These are phyloP conservation scores for Chelidonichthys spinosus DNA, from an alignment of 2,797 vertebrate species.

Conservation along the genomic window DNA sequence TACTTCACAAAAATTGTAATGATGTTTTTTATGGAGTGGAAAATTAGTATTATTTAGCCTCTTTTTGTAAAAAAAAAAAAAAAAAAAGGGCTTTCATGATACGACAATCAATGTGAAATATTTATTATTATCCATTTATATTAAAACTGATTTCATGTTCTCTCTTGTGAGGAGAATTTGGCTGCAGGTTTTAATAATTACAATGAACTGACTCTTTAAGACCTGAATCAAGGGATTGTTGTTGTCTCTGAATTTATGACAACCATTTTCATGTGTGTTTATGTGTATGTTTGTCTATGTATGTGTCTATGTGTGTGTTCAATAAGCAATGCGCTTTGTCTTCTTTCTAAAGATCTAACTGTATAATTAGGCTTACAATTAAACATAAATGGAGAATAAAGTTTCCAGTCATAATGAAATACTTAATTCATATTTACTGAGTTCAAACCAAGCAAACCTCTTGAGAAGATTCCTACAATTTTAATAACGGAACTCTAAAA, in stretches of 20 bases:
- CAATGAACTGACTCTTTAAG: slow-evolving; percentile 57
- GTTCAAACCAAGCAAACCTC: too few relatives aligned
- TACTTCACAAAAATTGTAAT: neutral
- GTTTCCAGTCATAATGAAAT: too few relatives aligned
- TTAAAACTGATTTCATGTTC: neutral
- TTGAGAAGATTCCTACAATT: too few relatives aligned
- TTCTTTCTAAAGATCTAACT: neutral
- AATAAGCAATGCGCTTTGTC: neutral
- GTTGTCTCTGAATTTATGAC: slow-evolving; percentile 14
- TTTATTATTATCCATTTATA: neutral
- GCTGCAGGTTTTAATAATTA: neutral
- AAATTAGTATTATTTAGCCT: neutral
- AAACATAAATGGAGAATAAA: too few relatives aligned
- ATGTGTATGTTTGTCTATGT: neutral
- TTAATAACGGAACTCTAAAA: too few relatives aligned
- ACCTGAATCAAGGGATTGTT: slow-evolving; percentile 32
- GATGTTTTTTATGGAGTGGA: neutral
- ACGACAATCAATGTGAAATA: neutral
- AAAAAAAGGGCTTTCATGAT: neutral
- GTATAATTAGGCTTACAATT: too few relatives aligned
- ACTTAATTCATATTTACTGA: too few relatives aligned
- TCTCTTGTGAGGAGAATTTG: slow-evolving; percentile 2
- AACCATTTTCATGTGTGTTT: neutral
- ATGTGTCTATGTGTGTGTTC: neutral
- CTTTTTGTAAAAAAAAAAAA: neutral